A percentile compares a stretch with the other conserved stretches of the same genome.
Evolutionary conservation across 2,888 invertebrate genomes (phyloP).

Genomic region (Aleiodes testaceus): DNA sequence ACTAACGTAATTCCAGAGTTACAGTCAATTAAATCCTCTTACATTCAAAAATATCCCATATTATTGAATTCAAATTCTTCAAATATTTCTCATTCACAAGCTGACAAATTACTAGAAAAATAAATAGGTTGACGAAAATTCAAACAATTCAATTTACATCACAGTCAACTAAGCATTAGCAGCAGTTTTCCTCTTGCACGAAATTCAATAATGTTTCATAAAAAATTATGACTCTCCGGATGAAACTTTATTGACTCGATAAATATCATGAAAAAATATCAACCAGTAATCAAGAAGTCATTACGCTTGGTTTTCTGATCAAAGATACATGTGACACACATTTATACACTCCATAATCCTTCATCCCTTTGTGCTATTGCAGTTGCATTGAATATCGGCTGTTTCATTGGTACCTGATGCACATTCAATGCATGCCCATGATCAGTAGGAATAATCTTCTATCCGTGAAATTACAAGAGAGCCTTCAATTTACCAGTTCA

Average conservation of each 20-base stretch:
- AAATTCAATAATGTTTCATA: constrained; percentile 30
- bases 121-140: constrained; percentile 52
- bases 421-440: constrained; percentile 13
- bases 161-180: constrained; percentile 34
- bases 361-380: constrained; percentile 5
- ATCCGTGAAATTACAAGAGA: constrained; percentile 26
- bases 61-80: not conserved
- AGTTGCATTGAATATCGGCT: not conserved
- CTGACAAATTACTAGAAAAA: constrained; percentile 11
- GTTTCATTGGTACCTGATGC: constrained; percentile 7
- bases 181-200: constrained; percentile 14
- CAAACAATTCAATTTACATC: constrained; percentile 59
- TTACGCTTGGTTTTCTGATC: constrained; percentile 25
- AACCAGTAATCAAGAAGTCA: constrained; percentile 35
- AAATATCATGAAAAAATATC: constrained; percentile 19
- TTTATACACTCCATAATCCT: constrained; percentile 10
- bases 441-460: constrained; percentile 25
- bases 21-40: constrained; percentile 17
- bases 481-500: constrained; percentile 32
- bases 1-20: constrained; percentile 14
- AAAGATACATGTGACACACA: constrained; percentile 31
- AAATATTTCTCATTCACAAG: no score
- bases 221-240: constrained; percentile 17
- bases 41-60: constrained; percentile 14
- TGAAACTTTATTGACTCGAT: constrained; percentile 30